Evolutionary conservation across 2,113 vertebrate genomes (phyloP).

Genomic region (Odontesthes bonariensis): DNA sequence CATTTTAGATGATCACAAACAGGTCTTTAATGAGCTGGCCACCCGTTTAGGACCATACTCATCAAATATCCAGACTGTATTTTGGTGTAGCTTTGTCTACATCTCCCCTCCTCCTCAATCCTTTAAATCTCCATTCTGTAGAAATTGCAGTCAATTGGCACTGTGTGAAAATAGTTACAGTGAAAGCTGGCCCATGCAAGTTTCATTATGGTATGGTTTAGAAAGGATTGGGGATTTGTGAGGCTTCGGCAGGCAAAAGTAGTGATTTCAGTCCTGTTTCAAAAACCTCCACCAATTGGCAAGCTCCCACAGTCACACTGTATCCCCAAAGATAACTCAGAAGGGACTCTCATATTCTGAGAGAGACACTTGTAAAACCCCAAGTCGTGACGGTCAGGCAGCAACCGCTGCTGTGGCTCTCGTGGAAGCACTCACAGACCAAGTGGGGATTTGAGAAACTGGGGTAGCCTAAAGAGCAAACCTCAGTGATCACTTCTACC

Average conservation of each 20-base stretch:
- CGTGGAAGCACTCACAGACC: slow-evolving; percentile 62
- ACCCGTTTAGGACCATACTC: slow-evolving; percentile 57
- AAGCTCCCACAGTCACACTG: slow-evolving; percentile 55
- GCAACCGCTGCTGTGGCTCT: slow-evolving; percentile 55
- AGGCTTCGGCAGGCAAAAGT: slow-evolving; percentile 41
- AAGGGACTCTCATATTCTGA: slow-evolving; percentile 68
- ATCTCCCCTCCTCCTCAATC: slow-evolving; percentile 18
- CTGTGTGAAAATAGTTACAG: slow-evolving; percentile 26
- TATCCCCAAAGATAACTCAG: slow-evolving; percentile 67
- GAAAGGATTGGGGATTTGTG: slow-evolving; percentile 45
- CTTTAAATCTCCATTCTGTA: slow-evolving; percentile 29
- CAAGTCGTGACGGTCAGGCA: slow-evolving; percentile 64
- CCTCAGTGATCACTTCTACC: slow-evolving; percentile 55
- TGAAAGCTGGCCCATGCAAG: slow-evolving; percentile 28
- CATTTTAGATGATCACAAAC: slow-evolving; percentile 71
- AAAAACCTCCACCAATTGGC: slow-evolving; percentile 49
- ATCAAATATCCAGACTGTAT: slow-evolving; percentile 27
- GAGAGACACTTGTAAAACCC: slow-evolving; percentile 76
- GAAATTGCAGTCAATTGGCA: slow-evolving; percentile 19
- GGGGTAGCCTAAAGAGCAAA: slow-evolving; percentile 72
- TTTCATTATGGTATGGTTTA: slow-evolving; percentile 52
- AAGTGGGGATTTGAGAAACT: slow-evolving; percentile 73
- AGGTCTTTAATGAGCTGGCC: slow-evolving; percentile 64
- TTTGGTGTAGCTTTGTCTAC: slow-evolving; percentile 41
- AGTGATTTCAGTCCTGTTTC: slow-evolving; percentile 61